Base-by-base conservation (phyloP, 1,140 invertebrate genomes). In the Drosophila santomea region DNA sequence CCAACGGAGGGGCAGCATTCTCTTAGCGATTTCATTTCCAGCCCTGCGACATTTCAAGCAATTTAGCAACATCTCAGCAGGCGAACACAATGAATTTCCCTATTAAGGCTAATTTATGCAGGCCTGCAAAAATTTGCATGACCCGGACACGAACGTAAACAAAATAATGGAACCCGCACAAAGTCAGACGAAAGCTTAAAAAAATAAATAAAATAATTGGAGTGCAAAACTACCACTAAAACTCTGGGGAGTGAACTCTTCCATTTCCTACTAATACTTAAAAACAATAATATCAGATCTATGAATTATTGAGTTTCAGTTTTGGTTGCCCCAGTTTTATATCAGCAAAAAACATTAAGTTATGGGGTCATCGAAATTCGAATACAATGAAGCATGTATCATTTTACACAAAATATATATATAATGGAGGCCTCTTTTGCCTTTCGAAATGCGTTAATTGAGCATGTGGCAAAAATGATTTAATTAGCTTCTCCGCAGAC, bases 241-340 rank as follows among this genome's bases (percentile, higher is more conserved):
- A 25, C 44, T 23, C 20, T 10, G 28, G 28, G 28, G 7, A 32
- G 7, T 8, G 1, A 10, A 44, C 8, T 10, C 7, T 11, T 44
- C 15, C 11, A 8, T 11, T 25, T 14, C 45, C 25, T 14, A 7
- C 11, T 15, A 45, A 10, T 17, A 3, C 8, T 20, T 23, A 12
- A 8, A 43, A 79, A 89, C 72, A 50, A n/a, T 6, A 7, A 2
- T 0, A 95, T 95, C 95, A 5, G 28, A 20, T 66, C n/a, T 15
- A 43, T 52, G 28, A 63, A 28, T 68, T 44, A 68, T 52, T 32
- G n/a, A 28, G 17, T 61, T 48, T n/a, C 12, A 41, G 36, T 7
- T 58, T 39, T 36, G 39, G 10, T 25, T 72, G 69, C 17, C 35
- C 69, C 56, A 60, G 67, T 72, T 73, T 73, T 17, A 6, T 28